Base-by-base conservation (phyloP, 2,797 vertebrate species). In the Caiman crocodilus region DNA sequence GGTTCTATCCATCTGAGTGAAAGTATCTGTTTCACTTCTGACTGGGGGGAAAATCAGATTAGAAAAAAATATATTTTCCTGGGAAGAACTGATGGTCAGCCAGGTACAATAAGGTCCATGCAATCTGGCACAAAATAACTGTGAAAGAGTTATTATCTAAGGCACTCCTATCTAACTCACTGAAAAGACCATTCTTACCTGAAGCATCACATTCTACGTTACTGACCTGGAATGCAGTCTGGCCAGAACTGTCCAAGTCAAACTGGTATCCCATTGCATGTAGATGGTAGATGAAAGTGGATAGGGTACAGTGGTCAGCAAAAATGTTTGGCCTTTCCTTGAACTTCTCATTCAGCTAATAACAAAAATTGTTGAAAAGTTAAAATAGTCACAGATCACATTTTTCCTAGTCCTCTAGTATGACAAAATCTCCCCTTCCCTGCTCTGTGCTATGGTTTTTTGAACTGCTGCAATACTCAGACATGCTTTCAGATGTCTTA, bases 271-370 rank as follows among this genome's bases (percentile, higher is more conserved):
- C 95, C 35, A 21, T 81, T 42, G 84, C 84, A 2, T 82, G 82
- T 76, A 97, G 96, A 7, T 96, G 92, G 28, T 95, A 79, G 93
- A 97, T 84, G 88, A 97, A 96, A 56, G 87, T 83, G 71, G 93
- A 91, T 23, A 82, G 83, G 4, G 26, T 1, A 11, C 96, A 97
- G 90, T 96, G 92, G 73, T 97, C 95, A 84, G 80, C 90, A 79
- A 96, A 91, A 14, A 65, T 87, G 59, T 95, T 93, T 94, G 92
- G 90, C 76, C 56, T 96, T 64, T 50, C 69, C 1, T 84, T 88
- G 60, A 90, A 86, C 58, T 89, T n/a, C 56, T 74, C 78, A 1
- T 16, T 50, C 77, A 96, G 83, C 95, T 94, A 83, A 69, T 61
- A 56, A 50, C 84, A 65, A 74, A 56, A 57, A 16, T 20, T 79